Base-by-base conservation (phyloP, 2,797 vertebrate genomes). In the Telmatherina bonti region DNA sequence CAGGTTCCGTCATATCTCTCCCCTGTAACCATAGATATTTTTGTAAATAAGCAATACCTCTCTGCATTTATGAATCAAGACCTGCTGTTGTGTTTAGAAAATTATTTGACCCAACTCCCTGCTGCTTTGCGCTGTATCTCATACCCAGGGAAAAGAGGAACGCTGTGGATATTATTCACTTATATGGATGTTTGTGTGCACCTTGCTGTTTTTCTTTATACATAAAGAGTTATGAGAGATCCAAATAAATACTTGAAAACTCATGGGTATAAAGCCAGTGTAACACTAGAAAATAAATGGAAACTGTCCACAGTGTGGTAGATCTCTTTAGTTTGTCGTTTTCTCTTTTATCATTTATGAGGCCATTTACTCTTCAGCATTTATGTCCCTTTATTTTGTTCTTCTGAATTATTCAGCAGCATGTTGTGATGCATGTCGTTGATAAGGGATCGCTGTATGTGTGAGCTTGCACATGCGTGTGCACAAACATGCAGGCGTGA, bases 371-470 rank as follows among this genome's bases (percentile, higher is more conserved):
- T 86, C 81, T 89, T 76, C 62, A 41, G 58, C 85, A 88, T 85
- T 85, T 74, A 91, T 89, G 83, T 83, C 82, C 79, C 72, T 89
- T 91, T 89, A 87, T 91, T 93, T 93, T 93, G 91, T 91, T 78
- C 62, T 38, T 16, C 62, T 93, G 72, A 88, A 93, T 94, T 82
- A 93, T 94, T 93, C 81, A 93, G 74, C 27, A 7, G 47, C 79
- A 88, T 76, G 84, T 83, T 89, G 80, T 88, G 82, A 83, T 82
- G 82, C 83, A 87, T 88, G 91, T 66, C 77, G 59, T 76, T 59
- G 81, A 86, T 85, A 81, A 86, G 52, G 70, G 62, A 78, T 75
- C 73, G 85, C 78, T 80, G 82, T 77, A 64, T 57, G 64, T 76
- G 51, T 18, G 11, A 62, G 41, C 49, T 29, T 10, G n/a, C 53